A percentile compares a stretch with the other conserved stretches of the same genome.
These are phyloP conservation scores for Saguinus imperator DNA, from an alignment of 2,113 vertebrate species.

Conservation along the genomic window DNA sequence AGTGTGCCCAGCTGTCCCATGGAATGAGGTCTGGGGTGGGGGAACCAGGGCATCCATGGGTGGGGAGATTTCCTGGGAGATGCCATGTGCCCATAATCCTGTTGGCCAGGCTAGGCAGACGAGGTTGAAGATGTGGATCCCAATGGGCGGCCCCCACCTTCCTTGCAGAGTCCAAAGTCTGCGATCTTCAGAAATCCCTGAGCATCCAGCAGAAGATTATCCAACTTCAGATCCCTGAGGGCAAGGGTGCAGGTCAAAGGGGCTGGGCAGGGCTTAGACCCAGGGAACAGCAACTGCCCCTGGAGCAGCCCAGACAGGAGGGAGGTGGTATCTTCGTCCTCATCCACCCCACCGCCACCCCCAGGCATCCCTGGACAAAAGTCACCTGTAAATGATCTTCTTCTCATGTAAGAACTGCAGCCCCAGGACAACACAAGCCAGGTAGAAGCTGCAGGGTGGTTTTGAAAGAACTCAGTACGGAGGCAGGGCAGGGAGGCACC, in stretches of 20 bases:
- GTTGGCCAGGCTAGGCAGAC: not conserved
- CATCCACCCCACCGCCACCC: accelerated
- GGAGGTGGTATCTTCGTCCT: not conserved
- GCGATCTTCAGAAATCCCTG: constrained; percentile 97
- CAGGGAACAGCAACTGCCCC: accelerated
- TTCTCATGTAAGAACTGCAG: constrained; percentile 96
- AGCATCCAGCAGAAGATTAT: constrained; percentile 95
- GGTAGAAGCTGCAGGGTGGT: constrained; percentile 89
- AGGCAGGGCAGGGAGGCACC: not conserved
- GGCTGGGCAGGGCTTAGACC: not conserved
- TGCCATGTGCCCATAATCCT: not conserved
- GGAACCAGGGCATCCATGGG: not conserved
- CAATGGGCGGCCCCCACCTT: constrained; percentile 86
- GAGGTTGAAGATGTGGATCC: not conserved
- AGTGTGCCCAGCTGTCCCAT: not conserved
- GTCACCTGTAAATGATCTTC: constrained; percentile 96
- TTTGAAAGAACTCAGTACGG: not conserved
- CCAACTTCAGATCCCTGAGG: constrained; percentile 94
- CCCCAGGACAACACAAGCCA: constrained; percentile 95
- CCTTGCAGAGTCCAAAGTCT: constrained; percentile 98
- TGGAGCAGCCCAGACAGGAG: too few species aligned
- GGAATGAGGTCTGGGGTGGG: not conserved
- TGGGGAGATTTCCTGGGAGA: not conserved
- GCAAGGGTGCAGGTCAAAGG: not conserved
- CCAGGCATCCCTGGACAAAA: not conserved